A percentile compares a stretch with the other conserved stretches of the same genome.
Conservation (phyloP, 2,888 invertebrate genomes). For the Lumbricus terrestris region DNA sequence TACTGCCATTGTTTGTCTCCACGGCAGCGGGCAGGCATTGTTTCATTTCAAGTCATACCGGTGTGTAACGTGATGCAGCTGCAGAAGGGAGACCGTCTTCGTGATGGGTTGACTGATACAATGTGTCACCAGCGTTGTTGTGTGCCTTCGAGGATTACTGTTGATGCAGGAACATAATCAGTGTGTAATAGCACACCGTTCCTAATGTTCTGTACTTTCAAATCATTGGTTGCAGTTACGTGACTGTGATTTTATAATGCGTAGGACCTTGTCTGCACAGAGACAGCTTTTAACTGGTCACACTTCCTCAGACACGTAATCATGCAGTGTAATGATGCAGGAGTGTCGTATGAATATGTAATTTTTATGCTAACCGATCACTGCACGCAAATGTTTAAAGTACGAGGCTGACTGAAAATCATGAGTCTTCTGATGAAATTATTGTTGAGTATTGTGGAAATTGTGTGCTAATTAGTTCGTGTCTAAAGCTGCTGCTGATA, state of each 20-base stretch:
- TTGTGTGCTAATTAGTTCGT: not conserved
- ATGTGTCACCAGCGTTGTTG: not conserved
- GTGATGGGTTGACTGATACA: not conserved
- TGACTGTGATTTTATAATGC: not conserved
- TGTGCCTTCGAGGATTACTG: slow-evolving; percentile 3
- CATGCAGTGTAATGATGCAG: not conserved
- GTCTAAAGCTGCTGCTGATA: not conserved
- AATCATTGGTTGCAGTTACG: not conserved
- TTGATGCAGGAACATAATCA: not conserved
- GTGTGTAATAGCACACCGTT: not conserved
- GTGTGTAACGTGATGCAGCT: not conserved
- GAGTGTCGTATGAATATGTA: not conserved
- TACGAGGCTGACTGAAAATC: not conserved
- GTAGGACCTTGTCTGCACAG: not conserved
- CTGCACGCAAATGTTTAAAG: not conserved
- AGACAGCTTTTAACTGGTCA: not conserved
- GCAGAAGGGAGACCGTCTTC: not conserved
- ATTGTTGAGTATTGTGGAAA: not conserved
- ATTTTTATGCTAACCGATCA: not conserved
- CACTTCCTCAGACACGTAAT: not conserved
- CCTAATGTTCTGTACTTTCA: not conserved
- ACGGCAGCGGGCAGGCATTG: no score
- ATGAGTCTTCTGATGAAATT: not conserved
- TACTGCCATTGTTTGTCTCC: not conserved
- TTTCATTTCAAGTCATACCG: no score